Evolutionary conservation across 2,888 invertebrate species (phyloP).

Genomic region (Xestia rhomboidea): DNA sequence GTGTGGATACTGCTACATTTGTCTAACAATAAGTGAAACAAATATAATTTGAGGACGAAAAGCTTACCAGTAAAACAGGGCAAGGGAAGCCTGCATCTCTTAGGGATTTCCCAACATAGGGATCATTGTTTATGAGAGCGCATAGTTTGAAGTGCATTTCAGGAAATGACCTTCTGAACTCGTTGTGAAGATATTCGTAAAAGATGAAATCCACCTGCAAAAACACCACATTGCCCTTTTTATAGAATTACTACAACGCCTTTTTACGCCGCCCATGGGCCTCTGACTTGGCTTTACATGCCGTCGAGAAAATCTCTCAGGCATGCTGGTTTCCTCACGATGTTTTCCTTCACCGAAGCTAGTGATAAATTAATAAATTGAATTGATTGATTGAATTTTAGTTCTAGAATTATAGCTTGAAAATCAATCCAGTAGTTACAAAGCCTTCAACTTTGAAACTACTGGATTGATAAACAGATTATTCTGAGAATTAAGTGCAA

Average conservation of each 20-base stretch:
- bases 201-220: conserved; percentile 17
- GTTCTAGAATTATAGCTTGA: too few species aligned
- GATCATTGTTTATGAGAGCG: conserved; percentile 13
- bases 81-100: conserved; percentile 13
- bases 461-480: background rate
- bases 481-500: background rate
- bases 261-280: too few species aligned
- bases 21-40: background rate
- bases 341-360: too few species aligned
- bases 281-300: too few species aligned
- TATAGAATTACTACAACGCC: too few species aligned
- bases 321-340: too few species aligned
- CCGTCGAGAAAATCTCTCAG: too few species aligned
- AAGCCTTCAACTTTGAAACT: too few species aligned
- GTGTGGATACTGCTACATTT: background rate
- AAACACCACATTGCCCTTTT: background rate
- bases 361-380: too few species aligned
- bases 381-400: too few species aligned
- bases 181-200: conserved; percentile 44
- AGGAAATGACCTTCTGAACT: conserved; percentile 33
- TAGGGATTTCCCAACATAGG: background rate
- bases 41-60: background rate
- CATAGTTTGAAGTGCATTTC: conserved; percentile 33
- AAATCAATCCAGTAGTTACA: too few species aligned
- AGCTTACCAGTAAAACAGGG: conserved; percentile 27